A percentile compares a stretch with the other conserved stretches of the same genome.
These are phyloP conservation scores for Orthosia gracilis DNA, from an alignment of 2,888 invertebrate genomes.

Conservation along the genomic window DNA sequence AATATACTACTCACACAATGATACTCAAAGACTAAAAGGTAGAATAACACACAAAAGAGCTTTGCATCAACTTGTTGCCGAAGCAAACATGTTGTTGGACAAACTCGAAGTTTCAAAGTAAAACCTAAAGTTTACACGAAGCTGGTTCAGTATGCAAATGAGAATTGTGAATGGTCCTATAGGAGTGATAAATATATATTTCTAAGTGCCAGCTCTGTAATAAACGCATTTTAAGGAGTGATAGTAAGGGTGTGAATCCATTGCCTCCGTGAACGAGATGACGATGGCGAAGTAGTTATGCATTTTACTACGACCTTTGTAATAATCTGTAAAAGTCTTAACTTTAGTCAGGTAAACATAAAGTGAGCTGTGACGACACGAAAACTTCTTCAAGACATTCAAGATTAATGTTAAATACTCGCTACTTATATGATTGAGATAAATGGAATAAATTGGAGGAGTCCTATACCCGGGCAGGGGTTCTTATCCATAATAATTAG, in stretches of 20 bases:
- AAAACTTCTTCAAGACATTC: too few species aligned
- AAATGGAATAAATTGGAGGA: too few species aligned
- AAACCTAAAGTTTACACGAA: conserved; percentile 50
- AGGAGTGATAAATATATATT: conserved; percentile 63
- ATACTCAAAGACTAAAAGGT: conserved; percentile 1
- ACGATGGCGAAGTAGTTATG: background rate
- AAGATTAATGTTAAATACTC: too few species aligned
- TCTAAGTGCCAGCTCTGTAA: conserved; percentile 47
- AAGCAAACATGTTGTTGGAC: conserved; percentile 39
- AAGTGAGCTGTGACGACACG: too few species aligned
- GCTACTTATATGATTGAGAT: too few species aligned
- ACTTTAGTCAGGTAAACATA: too few species aligned
- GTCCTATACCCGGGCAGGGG: too few species aligned
- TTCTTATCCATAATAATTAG: too few species aligned
- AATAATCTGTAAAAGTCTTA: too few species aligned
- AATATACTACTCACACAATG: background rate
- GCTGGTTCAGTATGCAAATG: conserved; percentile 50
- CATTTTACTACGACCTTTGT: too few species aligned
- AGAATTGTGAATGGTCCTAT: conserved; percentile 51
- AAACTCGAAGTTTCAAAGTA: conserved; percentile 40
- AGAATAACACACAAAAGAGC: conserved; percentile 1
- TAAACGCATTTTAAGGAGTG: conserved; percentile 39
- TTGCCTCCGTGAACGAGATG: background rate
- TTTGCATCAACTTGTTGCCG: conserved; percentile 43
- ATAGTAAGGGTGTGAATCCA: background rate